Base-by-base conservation (phyloP, 1,140 invertebrate species). In the Pogonognathellus flavescens region DNA sequence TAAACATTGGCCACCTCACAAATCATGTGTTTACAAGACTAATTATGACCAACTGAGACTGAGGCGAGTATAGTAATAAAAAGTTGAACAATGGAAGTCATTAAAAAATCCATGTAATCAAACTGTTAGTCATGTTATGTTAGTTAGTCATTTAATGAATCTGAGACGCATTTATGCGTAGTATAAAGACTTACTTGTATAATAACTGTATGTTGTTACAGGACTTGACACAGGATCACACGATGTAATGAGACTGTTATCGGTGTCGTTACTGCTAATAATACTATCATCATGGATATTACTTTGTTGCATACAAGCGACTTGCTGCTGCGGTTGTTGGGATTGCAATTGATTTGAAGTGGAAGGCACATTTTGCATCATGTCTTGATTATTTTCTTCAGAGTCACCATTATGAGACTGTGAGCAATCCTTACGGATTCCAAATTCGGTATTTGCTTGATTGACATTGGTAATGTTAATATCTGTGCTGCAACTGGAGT, bases 161-260 rank as follows among this genome's bases (percentile, higher is more conserved):
- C 31, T 41, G 31, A 41, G 1, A 41, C n/a, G 57, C 5, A 20
- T 55, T 6, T n/a, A 6, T n/a, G 8, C 6, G 1, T 82, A 7
- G 3, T 57, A 53, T 9, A 22, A 20, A 20, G 41, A 66, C 87
- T 85, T 85, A 88, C 87, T 86, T 53, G 87, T 86, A 55, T 86
- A 88, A 49, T 86, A 88, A 22, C 72, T 84, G 85, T 88, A 86
- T 13, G 25, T 66, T 11, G 86, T 62, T 16, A 84, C 25, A 41
- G 76, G 80, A 41, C 57, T 70, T 60, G 62, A 20, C 62, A 84
- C 80, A 66, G 53, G 72, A 14, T 85, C 84, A 72, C 83, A 87
- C 14, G 86, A 84, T n/a, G 86, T 81, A 31, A 86, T 84, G 7
- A 87, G 16, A 13, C 72, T 60, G 53, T 82, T 85, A 53, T 80